Conservation (phyloP, 2,888 invertebrate genomes). For the Hypercompe scribonia region DNA sequence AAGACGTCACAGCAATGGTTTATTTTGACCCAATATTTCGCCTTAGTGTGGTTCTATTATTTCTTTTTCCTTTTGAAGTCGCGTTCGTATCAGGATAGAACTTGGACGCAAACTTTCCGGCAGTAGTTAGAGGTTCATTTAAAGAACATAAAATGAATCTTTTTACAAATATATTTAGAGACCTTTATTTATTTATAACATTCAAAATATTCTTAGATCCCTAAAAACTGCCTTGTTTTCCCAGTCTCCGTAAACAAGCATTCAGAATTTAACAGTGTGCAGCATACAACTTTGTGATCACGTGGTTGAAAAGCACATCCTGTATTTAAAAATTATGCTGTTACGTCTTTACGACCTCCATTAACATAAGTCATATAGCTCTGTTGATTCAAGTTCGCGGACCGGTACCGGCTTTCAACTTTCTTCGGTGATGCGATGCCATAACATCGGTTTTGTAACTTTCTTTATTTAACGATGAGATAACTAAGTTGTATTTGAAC, state of each 20-base stretch:
- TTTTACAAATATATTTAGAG: not conserved
- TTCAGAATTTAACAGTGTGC: not conserved
- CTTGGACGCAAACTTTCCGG: not conserved
- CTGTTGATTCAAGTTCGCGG: constrained; percentile 63
- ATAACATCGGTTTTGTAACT: constrained; percentile 79
- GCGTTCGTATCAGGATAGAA: not conserved
- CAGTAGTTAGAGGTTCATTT: not conserved
- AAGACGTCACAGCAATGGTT: too few relatives aligned
- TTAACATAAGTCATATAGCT: constrained; percentile 57
- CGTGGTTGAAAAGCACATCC: not conserved
- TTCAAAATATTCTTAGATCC: not conserved
- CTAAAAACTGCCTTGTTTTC: too few relatives aligned
- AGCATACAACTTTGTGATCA: not conserved
- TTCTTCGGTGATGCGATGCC: constrained; percentile 68
- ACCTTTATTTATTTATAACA: not conserved
- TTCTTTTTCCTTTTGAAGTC: too few relatives aligned
- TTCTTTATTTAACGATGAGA: constrained; percentile 74
- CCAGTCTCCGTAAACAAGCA: not conserved
- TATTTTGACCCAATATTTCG: too few relatives aligned
- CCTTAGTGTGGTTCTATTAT: too few relatives aligned
- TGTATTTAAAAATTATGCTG: constrained; percentile 16
- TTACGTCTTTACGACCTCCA: constrained; percentile 48
- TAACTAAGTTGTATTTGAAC: constrained; percentile 68
- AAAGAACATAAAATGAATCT: not conserved
- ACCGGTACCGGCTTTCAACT: constrained; percentile 82